A percentile compares a stretch with the other conserved stretches of the same genome.
These are phyloP conservation scores for Enchytraeus crypticus DNA, from an alignment of 2,888 invertebrate species.

Conservation along the genomic window DNA sequence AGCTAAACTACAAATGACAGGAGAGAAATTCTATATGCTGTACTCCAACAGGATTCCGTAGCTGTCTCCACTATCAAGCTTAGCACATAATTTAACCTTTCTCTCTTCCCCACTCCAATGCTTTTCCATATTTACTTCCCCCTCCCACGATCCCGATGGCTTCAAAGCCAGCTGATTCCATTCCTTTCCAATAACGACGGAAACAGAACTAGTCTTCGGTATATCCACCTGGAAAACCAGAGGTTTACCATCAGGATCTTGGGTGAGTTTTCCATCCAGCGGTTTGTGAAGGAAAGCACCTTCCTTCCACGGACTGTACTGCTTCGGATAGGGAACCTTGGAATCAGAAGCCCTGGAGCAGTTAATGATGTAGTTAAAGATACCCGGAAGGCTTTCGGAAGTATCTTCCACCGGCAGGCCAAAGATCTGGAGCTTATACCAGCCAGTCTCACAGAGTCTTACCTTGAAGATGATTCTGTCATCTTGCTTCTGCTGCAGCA, in stretches of 20 bases:
- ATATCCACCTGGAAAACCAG: constrained; percentile 33
- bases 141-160: constrained; percentile 36
- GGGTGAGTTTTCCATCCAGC: constrained; percentile 22
- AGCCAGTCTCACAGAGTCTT: neutral
- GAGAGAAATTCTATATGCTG: constrained; percentile 1
- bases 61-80: constrained; percentile 42
- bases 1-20: too few species aligned
- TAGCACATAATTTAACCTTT: constrained; percentile 45
- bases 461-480: neutral
- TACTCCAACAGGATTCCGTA: constrained; percentile 47
- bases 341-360: constrained; percentile 31
- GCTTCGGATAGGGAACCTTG: constrained; percentile 43
- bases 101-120: constrained; percentile 33
- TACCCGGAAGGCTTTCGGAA: constrained; percentile 45
- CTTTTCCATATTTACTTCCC: constrained; percentile 34
- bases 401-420: constrained; percentile 40
- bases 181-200: constrained; percentile 44
- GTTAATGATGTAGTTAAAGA: constrained; percentile 48
- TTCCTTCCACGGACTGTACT: constrained; percentile 49
- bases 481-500: neutral
- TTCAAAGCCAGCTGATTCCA: constrained; percentile 43
- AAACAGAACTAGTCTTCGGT: constrained; percentile 44
- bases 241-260: neutral
- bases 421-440: constrained; percentile 30
- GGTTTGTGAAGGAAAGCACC: constrained; percentile 46